Conservation (phyloP, 2,113 vertebrate species). For the Pogona vitticeps region DNA sequence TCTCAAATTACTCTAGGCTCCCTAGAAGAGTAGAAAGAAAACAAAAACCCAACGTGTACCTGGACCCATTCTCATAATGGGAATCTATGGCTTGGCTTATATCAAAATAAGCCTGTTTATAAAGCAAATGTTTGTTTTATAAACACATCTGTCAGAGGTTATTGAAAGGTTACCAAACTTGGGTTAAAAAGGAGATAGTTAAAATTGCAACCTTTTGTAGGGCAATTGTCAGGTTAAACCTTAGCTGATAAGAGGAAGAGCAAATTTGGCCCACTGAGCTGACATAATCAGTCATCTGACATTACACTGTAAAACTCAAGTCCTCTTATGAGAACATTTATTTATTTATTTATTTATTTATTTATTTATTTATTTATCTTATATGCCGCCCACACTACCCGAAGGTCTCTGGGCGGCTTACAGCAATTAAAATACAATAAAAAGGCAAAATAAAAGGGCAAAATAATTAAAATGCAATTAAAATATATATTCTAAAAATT, state of each 20-base stretch:
- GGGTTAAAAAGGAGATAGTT: conserved; percentile 13
- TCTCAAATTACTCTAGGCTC: too few relatives aligned
- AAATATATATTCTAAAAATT: too few relatives aligned
- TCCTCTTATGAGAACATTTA: conserved; percentile 21
- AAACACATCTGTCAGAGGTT: neutral
- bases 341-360: too few relatives aligned
- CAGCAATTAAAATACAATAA: too few relatives aligned
- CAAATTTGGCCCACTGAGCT: conserved; percentile 23
- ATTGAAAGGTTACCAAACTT: conserved; percentile 9
- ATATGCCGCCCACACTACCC: too few relatives aligned
- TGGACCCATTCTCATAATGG: neutral
- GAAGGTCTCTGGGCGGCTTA: too few relatives aligned
- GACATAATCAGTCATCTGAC: neutral
- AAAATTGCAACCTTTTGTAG: neutral
- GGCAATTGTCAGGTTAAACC: conserved; percentile 7
- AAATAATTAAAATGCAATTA: too few relatives aligned
- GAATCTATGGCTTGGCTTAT: neutral
- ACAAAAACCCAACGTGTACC: neutral
- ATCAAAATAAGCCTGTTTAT: neutral
- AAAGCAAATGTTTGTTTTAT: neutral
- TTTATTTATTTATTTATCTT: too few relatives aligned
- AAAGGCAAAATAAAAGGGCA: too few relatives aligned
- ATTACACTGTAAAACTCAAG: conserved; percentile 15
- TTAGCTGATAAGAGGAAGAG: neutral
- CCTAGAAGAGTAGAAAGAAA: neutral